These are phyloP conservation scores for Girardinus metallicus DNA, from an alignment of 2,797 vertebrate species.

Conservation along the genomic window DNA sequence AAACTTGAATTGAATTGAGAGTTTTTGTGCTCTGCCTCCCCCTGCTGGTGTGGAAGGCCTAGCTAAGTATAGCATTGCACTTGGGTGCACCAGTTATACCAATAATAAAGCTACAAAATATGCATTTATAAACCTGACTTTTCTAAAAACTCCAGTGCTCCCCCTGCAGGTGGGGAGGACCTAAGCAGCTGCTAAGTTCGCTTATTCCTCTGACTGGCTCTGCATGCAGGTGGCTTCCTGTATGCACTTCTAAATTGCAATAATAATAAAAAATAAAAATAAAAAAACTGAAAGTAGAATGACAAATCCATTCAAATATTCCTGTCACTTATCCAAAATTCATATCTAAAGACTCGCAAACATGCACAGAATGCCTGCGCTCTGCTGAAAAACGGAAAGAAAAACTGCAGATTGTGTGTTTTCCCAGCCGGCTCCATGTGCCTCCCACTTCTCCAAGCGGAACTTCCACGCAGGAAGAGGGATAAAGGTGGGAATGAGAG, in stretches of 20 bases:
- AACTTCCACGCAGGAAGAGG: constrained; percentile 30
- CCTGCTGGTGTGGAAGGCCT: no score
- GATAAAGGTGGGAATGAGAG: not conserved
- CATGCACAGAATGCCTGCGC: not conserved
- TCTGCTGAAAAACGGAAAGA: not conserved
- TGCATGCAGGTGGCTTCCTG: constrained; percentile 38
- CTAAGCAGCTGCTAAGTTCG: not conserved
- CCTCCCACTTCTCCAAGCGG: constrained; percentile 28
- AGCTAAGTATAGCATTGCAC: not conserved
- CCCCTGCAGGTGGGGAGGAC: not conserved
- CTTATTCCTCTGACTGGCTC: not conserved
- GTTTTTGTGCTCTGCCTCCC: no score
- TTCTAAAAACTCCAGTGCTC: not conserved
- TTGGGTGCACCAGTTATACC: not conserved
- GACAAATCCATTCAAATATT: not conserved
- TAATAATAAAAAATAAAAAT: not conserved
- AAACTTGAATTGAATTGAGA: no score
- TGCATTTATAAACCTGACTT: not conserved
- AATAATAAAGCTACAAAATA: not conserved
- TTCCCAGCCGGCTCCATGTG: constrained; percentile 56
- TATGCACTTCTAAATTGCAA: constrained; percentile 1
- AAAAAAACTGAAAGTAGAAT: not conserved
- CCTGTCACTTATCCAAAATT: not conserved
- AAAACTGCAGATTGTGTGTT: not conserved
- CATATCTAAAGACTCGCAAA: not conserved